Evolutionary conservation across 1,140 invertebrate genomes (phyloP).

Genomic region (Orius insidiosus): DNA sequence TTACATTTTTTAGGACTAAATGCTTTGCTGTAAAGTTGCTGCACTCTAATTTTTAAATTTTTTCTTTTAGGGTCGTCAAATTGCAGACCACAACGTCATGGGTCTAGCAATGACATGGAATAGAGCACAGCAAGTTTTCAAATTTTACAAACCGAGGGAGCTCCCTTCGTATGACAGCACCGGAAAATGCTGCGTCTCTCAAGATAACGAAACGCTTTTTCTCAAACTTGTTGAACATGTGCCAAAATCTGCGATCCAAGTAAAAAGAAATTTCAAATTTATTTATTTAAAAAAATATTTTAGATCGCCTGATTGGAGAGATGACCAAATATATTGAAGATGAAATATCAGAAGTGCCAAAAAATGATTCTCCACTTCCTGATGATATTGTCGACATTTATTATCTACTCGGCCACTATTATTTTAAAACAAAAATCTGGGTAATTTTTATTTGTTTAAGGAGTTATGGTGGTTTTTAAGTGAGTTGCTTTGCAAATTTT

Average conservation of each 20-base stretch:
- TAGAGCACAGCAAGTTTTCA: constrained; percentile 55
- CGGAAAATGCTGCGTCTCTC: constrained; percentile 46
- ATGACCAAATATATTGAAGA: constrained; percentile 49
- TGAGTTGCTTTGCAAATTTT: background rate
- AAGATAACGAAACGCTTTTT: constrained; percentile 60
- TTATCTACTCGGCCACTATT: constrained; percentile 78
- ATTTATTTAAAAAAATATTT: background rate
- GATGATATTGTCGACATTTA: constrained; percentile 54
- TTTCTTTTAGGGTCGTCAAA: constrained; percentile 28
- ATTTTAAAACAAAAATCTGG: constrained; percentile 74
- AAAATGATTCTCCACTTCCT: constrained; percentile 28
- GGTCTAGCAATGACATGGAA: constrained; percentile 61
- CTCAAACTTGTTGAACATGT: constrained; percentile 54
- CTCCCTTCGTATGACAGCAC: constrained; percentile 73
- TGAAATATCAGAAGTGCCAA: constrained; percentile 32
- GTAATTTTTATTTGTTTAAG: constrained; percentile 24
- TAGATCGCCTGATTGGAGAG: constrained; percentile 26
- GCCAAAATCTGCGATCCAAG: constrained; percentile 45
- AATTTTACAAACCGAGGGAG: constrained; percentile 62
- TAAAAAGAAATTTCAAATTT: constrained; percentile 10
- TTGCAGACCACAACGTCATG: constrained; percentile 61
- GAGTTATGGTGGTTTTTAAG: background rate
- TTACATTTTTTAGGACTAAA: no score
- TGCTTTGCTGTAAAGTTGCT: no score
- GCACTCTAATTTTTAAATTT: no score